Evolutionary conservation across 2,888 invertebrate genomes (phyloP), one percentile per base, ranked within the genome.

Genomic region (Agonopterix heracliana): DNA sequence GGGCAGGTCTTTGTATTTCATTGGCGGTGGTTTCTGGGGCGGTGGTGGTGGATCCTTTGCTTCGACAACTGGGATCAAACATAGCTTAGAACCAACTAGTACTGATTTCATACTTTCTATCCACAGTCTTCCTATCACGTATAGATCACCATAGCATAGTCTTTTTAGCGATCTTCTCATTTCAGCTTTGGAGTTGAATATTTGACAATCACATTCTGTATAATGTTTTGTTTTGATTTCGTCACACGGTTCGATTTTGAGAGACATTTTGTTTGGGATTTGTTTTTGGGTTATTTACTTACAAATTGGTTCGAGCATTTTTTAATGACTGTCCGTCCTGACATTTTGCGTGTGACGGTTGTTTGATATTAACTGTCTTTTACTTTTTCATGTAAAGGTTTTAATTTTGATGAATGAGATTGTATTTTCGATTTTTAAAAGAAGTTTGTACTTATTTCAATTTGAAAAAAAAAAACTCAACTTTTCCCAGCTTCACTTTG

Each of bases 1-100:
- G 0, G 83, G 77, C 0, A 86, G 54, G 2, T 85, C 83, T 48
- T 64, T 68, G 46, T 73, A 80, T 50, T 66, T 80, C 81, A 82
- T 82, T 2, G 64, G 63, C 0, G 81, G 76, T 1, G 83, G 83
- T 47, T 54, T 74, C 36, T 62, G 48, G 5, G 26, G 26, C 7
- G 1, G 1, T 26, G 1, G 1, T 26, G 1, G 2, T 0, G 78
- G 78, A 2, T 58, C 38, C 2, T 63, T 64, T 1, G 78, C 78
- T 9, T 70, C n/a, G 0, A 81, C 73, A 0, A 57, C 52, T 1
- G 82, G 82, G 1, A 82, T 51, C 0, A 80, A 2, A 1, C 58
- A 53, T 3, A 76, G 45, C n/a, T 68, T 67, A 0, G 60, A 48
- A 3, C 79, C 78, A 5, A 73, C 54, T 2, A 82, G 45, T 2